Base-by-base conservation (phyloP, 2,113 vertebrate species). In the Microcebus lehilahytsara region DNA sequence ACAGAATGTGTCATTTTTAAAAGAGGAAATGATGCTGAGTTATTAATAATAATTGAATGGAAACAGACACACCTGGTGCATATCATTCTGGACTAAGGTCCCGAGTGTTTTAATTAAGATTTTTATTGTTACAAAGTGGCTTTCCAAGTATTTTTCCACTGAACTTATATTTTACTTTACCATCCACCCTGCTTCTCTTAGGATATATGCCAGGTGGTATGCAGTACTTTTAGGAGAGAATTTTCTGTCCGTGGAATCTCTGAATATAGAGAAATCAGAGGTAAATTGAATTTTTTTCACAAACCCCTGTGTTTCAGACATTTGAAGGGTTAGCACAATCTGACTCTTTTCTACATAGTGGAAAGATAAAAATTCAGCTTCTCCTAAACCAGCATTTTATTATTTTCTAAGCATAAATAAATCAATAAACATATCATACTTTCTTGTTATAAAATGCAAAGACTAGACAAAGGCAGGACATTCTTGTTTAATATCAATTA, bases 61-160 rank as follows among this genome's bases (percentile, higher is more conserved):
- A 85, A 95, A 90, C 84, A 95, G 86, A 92, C 89, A 79, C 93
- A 93, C 93, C 88, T 85, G 80, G 95, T 90, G 42, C 58, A 49
- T 78, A 67, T 87, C 49, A 56, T 72, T 72, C 85, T 69, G 60
- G 40, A 83, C 49, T 87, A 81, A 88, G 53, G 89, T 95, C 69
- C 75, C 72, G n/a, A 66, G 46, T 92, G 86, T 97, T 92, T 95
- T 93, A 93, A 95, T 97, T 94, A 96, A 95, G 83, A 92, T 80
- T 72, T 89, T 95, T 91, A 75, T 84, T 93, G 93, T 92, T 62
- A 78, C n/a, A 75, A 66, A 91, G 56, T 91, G 62, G 81, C 89
- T 96, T 91, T 77, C 77, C 83, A 93, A 87, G 71, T 96, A 83
- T 74, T 97, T 97, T 97, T 91, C 89, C 83, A 89, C 78, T 89